phyloP scores from a whole-genome alignment of 37 sponge, comb jelly and placozoan genomes.

The Halichondria panicea region DNA sequence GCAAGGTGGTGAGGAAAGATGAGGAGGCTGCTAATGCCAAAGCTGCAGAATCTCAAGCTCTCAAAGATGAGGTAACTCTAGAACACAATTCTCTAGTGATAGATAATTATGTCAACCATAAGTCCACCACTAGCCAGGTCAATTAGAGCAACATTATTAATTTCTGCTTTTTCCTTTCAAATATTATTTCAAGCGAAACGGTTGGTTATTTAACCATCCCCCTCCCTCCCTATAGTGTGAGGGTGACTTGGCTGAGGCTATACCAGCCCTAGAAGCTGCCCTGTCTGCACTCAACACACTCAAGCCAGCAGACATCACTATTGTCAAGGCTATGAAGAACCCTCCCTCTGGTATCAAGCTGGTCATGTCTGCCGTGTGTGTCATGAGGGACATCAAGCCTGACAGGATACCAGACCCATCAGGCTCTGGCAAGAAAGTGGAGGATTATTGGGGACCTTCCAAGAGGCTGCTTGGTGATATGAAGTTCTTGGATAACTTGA shows the following conservation, averaged over 20 bases:
- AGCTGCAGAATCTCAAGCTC: constrained; percentile 90
- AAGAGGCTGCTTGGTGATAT: constrained; percentile 95
- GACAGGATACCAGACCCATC: constrained; percentile 96
- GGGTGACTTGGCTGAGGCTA: constrained; percentile 97
- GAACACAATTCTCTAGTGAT: not conserved
- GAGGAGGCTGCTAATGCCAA: constrained; percentile 91
- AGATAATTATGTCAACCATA: too few relatives aligned
- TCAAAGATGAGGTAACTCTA: constrained; percentile 87
- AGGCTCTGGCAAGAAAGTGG: constrained; percentile 63
- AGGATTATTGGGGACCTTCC: constrained; percentile 99
- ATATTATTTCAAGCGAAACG: too few relatives aligned
- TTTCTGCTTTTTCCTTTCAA: too few relatives aligned
- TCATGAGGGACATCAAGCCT: constrained; percentile 97
- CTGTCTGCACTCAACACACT: constrained; percentile 94
- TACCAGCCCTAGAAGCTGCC: constrained; percentile 98
- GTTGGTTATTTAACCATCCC: too few relatives aligned
- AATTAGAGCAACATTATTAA: too few relatives aligned
- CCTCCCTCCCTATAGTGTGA: constrained; percentile 79
- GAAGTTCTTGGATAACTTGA: constrained; percentile 86
- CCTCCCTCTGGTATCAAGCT: constrained; percentile 98
- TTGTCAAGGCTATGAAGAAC: constrained; percentile 95
- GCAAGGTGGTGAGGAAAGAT: constrained; percentile 85
- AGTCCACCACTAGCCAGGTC: too few relatives aligned
- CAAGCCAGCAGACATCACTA: constrained; percentile 96
- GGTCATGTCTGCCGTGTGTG: constrained; percentile 97